Evolutionary conservation across 2,113 vertebrate genomes (phyloP).

Genomic region (Gasterosteus aculeatus): DNA sequence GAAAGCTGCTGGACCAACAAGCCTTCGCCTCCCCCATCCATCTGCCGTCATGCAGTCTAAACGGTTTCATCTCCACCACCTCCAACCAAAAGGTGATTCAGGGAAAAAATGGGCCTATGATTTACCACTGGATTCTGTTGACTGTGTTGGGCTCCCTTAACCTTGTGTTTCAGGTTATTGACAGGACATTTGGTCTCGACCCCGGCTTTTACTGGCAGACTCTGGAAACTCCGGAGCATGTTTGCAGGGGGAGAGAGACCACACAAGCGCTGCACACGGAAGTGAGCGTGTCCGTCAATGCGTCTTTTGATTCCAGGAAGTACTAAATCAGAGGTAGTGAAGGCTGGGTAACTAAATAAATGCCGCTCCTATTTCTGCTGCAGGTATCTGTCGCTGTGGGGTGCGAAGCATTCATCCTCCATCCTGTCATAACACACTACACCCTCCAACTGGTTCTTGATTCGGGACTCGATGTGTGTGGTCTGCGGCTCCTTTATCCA

Average conservation of each 20-base stretch:
- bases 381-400: constrained; percentile 78
- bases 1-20: constrained; percentile 53
- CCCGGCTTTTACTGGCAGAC: constrained; percentile 83
- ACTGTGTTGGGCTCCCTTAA: constrained; percentile 4
- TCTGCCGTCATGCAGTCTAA: constrained; percentile 71
- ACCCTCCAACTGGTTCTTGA: constrained; percentile 71
- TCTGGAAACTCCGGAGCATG: constrained; percentile 73
- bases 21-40: constrained; percentile 44
- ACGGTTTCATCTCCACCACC: constrained; percentile 58
- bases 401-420: constrained; percentile 61
- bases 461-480: constrained; percentile 77
- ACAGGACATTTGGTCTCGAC: constrained; percentile 69
- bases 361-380: constrained; percentile 18
- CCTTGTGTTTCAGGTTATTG: constrained; percentile 72
- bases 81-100: constrained; percentile 70
- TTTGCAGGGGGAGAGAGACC: constrained; percentile 67
- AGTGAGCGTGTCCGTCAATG: constrained; percentile 56
- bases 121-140: constrained; percentile 8
- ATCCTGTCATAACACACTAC: constrained; percentile 74
- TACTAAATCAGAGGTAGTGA: background rate
- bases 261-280: constrained; percentile 67
- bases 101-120: background rate
- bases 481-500: constrained; percentile 78
- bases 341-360: background rate
- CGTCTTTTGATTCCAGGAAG: background rate